These are phyloP conservation scores for Pteronura brasiliensis DNA, from an alignment of 2,113 vertebrate genomes.

Conservation along the genomic window DNA sequence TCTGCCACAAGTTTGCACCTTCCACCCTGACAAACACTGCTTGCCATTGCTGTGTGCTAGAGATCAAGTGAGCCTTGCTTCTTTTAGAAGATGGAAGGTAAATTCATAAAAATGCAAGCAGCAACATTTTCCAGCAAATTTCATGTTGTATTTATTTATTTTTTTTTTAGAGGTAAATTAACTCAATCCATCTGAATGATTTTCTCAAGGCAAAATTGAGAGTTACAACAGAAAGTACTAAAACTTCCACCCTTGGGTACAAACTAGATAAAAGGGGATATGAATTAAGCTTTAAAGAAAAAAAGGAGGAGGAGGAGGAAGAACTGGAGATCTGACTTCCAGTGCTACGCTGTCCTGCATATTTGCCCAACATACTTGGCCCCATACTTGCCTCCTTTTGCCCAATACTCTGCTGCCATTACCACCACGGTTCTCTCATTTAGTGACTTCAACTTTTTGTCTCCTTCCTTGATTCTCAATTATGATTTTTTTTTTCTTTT, in stretches of 20 bases:
- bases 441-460: background rate
- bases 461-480: background rate
- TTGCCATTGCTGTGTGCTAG: background rate
- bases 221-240: background rate
- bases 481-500: background rate
- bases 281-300: background rate
- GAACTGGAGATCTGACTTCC: background rate
- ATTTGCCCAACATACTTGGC: rapidly evolving
- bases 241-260: background rate
- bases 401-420: background rate
- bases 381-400: background rate
- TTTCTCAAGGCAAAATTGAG: background rate
- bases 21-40: background rate
- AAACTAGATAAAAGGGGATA: background rate
- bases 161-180: background rate
- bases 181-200: background rate
- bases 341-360: rapidly evolving
- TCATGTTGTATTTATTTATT: background rate
- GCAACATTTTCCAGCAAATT: background rate
- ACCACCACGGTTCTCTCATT: background rate
- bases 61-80: background rate
- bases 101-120: background rate
- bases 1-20: background rate
- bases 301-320: background rate
- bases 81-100: background rate